These are phyloP conservation scores for Oophaga pumilio DNA, from an alignment of 2,113 vertebrate genomes.

Conservation along the genomic window DNA sequence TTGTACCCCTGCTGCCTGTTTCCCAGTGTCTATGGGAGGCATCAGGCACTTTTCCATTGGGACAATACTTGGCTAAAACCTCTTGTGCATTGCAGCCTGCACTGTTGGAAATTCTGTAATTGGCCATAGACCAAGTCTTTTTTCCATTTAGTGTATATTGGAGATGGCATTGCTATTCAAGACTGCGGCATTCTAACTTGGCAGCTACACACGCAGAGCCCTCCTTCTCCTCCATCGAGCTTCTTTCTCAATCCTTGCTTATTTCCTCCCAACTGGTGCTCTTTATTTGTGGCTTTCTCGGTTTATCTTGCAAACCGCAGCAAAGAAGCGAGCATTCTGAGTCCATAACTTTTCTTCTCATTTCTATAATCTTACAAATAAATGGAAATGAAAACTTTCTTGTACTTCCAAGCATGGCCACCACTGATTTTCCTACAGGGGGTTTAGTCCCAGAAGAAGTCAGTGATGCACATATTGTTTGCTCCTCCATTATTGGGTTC, in stretches of 20 bases:
- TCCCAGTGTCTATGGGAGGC: constrained; percentile 28
- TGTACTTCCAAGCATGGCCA: constrained; percentile 31
- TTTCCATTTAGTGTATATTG: constrained; percentile 25
- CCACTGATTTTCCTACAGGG: constrained; percentile 12
- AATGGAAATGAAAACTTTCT: constrained; percentile 44
- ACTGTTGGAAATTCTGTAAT: constrained; percentile 52
- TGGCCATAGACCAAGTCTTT: constrained; percentile 38
- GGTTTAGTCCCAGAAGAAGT: constrained; percentile 32
- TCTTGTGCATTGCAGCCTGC: constrained; percentile 38
- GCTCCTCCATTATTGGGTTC: neutral
- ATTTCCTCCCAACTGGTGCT: constrained; percentile 48
- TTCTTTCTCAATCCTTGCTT: constrained; percentile 47
- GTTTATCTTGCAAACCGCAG: constrained; percentile 53
- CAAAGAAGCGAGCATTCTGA: constrained; percentile 33
- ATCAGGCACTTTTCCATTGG: constrained; percentile 45
- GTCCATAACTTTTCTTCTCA: constrained; percentile 43
- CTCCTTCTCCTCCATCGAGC: constrained; percentile 22
- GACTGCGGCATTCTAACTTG: constrained; percentile 43
- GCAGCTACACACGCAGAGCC: constrained; percentile 39
- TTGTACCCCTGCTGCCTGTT: constrained; percentile 54
- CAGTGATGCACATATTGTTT: constrained; percentile 5
- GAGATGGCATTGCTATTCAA: constrained; percentile 51
- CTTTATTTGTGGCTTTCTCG: constrained; percentile 46
- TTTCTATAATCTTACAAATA: constrained; percentile 44
- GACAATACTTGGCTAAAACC: constrained; percentile 30